Evolutionary conservation across 2,888 invertebrate genomes (phyloP), one percentile per base, ranked within the genome.

Genomic region (Lypha dubia): DNA sequence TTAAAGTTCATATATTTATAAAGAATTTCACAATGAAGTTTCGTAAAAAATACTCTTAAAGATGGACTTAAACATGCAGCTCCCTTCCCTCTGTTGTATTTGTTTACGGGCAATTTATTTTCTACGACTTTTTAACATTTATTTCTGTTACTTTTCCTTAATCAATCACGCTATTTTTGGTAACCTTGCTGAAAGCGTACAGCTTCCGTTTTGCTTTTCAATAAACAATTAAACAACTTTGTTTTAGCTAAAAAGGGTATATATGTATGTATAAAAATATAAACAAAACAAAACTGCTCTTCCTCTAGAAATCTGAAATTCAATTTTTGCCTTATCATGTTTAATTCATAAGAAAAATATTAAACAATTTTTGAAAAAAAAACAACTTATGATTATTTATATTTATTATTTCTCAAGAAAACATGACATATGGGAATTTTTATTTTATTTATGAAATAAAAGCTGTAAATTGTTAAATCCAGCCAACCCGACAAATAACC

Each of bases 321-420:
- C n/a, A 58, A 24, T 63, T 35, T 46, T 32, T 62, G 49, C 49
- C 15, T 5, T 51, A 65, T 76, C 82, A 82, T 82, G 22, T 65
- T 76, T 82, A 60, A 76, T 71, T 71, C 44, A 74, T 44, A 32
- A 28, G 13, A 56, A 70, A 70, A 1, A 68, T 38, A 38, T 32
- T 17, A 51, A 49, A 28, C 17, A 49, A 49, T 49, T 44, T 24
- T 24, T 28, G 1, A 5, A 3, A 7, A 49, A 49, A 41, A 41
- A 56, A 44, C n/a, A n/a, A n/a, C n/a, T 44, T 22, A 46, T 20
- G 1, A 4, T 44, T 22, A 63, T 24, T 22, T 24, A 44, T 17
- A 46, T 28, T 32, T 49, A 49, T 60, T 49, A 60, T 62, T 60
- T 22, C 15, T 24, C 9, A 20, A 32, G 41, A 17, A 44, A 32